phyloP scores from a whole-genome alignment of 2,113 vertebrate genomes.

The Siniperca chuatsi region DNA sequence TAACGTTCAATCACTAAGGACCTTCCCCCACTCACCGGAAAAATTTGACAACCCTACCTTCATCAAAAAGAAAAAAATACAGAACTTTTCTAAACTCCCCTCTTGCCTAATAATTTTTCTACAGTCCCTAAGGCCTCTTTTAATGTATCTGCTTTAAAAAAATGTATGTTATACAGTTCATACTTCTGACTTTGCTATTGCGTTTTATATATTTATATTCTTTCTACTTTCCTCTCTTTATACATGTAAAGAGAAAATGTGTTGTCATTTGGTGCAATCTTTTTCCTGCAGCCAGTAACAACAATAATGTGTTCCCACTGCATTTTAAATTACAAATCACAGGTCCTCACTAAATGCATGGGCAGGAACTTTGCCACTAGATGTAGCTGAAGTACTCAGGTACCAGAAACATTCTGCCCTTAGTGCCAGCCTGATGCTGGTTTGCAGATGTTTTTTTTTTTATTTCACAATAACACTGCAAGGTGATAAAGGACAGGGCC shows the following conservation, averaged over 20 bases:
- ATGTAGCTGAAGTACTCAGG: conserved; percentile 85
- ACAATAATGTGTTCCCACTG: neutral
- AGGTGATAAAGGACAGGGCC: conserved; percentile 1
- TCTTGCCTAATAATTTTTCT: neutral
- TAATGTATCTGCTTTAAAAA: neutral
- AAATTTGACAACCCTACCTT: neutral
- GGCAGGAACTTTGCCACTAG: conserved; percentile 80
- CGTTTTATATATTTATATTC: neutral
- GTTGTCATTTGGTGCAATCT: neutral
- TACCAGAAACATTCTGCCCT: conserved; percentile 42
- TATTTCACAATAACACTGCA: conserved; percentile 31
- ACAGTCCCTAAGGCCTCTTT: neutral
- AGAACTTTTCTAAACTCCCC: neutral
- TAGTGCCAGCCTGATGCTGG: conserved; percentile 24
- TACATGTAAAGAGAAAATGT: neutral
- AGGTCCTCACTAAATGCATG: conserved; percentile 28
- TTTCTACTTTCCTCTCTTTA: neutral
- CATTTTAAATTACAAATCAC: conserved; percentile 22
- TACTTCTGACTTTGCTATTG: neutral
- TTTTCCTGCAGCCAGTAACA: neutral
- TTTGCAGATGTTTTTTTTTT: conserved; percentile 22
- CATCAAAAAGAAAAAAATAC: neutral
- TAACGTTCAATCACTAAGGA: neutral
- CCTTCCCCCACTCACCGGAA: neutral
- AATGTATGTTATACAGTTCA: neutral